A percentile compares a stretch with the other conserved stretches of the same genome.
Evolutionary conservation across 1,140 invertebrate genomes (phyloP).

Genomic region (Drosophila funebris): DNA sequence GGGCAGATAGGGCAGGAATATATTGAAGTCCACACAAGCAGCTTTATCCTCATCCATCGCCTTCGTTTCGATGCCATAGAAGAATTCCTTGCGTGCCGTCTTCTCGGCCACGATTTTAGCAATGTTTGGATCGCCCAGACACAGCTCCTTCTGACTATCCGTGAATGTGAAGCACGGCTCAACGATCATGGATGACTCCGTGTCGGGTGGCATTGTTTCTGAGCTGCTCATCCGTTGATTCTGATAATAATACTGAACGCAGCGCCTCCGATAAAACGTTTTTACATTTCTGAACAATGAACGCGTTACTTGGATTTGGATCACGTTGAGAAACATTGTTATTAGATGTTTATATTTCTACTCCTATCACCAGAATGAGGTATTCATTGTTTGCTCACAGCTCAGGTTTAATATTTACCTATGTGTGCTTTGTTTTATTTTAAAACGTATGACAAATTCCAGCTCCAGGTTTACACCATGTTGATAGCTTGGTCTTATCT

Average conservation of each 20-base stretch:
- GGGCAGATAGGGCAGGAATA: constrained; percentile 50
- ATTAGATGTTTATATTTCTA: background rate
- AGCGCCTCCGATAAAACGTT: background rate
- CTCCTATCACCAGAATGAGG: background rate
- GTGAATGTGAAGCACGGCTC: constrained; percentile 38
- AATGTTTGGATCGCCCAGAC: background rate
- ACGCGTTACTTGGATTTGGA: background rate
- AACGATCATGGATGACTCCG: background rate
- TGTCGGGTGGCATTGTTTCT: background rate
- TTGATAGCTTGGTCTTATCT: background rate
- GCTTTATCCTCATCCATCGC: background rate
- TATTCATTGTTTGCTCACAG: background rate
- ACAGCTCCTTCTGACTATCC: background rate
- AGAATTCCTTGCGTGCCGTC: constrained; percentile 25
- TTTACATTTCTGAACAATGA: background rate
- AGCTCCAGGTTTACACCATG: background rate
- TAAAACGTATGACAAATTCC: background rate
- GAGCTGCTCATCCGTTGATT: background rate
- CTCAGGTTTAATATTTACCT: background rate
- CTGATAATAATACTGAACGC: background rate
- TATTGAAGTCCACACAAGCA: constrained; percentile 47
- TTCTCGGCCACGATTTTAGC: constrained; percentile 18
- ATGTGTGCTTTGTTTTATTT: constrained; percentile 1
- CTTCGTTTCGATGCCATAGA: constrained; percentile 59
- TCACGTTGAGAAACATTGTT: background rate